Evolutionary conservation across 2,888 invertebrate genomes (phyloP), one percentile per base, ranked within the genome.

Genomic region (Fragum fragum): DNA sequence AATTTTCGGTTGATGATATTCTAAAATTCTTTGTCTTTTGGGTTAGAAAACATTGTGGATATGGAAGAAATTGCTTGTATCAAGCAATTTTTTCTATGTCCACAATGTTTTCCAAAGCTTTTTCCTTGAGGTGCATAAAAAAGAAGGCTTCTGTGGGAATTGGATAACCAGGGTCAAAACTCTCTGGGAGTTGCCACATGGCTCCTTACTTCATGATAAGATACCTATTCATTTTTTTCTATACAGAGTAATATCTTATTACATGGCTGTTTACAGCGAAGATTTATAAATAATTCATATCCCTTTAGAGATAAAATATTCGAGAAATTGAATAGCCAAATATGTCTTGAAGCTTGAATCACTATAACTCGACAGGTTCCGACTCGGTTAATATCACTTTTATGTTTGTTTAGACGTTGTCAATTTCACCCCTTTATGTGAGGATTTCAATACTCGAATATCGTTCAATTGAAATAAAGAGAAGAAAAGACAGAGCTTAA

Each of bases 401-500:
- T 28, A 73, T 78, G 66, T 78, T 68, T 39, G 36, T 32, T 53
- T 66, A 68, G 78, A 73, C 73, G 73, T 55, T 42, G 66, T 66
- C 57, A 73, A 78, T 73, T 78, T 78, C 78, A 73, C 68, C 73
- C 73, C 59, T 69, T 78, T 78, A 73, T 42, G 21, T 66, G 66
- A 3, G 42, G 32, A 42, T 42, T 42, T 66, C 66, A 66, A 66
- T 66, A 66, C 42, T 21, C 36, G 23, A 42, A 66, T 42, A 42
- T 32, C 61, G 14, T 39, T 66, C 66, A 66, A 66, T 66, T 21
- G 42, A 66, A 42, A 39, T 3, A 66, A 66, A 14, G 42, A 66
- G 11, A 42, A 66, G 61, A 66, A 78, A 14, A 66, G 47, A 47
- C 47, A 5, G 16, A 47, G 47, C 73, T 77, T 68, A 32, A 78